Conservation (phyloP, 2,113 vertebrate species). For the Bettongia penicillata region DNA sequence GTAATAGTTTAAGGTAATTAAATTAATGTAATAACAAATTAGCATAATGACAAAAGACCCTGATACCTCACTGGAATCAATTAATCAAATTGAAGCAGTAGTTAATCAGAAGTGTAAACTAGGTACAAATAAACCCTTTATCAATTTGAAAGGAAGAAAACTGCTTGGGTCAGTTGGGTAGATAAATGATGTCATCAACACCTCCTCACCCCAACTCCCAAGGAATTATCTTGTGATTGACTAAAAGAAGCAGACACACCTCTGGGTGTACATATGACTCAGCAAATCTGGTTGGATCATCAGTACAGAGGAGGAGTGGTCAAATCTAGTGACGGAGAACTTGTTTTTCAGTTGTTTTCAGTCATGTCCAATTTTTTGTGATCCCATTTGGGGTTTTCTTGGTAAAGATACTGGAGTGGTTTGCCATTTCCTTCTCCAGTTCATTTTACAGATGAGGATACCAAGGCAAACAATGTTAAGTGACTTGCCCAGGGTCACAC, state of each 20-base stretch:
- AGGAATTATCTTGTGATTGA: not conserved
- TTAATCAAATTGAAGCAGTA: not conserved
- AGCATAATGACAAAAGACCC: not conserved
- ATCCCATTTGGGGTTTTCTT: not conserved
- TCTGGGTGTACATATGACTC: not conserved
- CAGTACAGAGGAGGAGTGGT: not conserved
- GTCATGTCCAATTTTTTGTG: not conserved
- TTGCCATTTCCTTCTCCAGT: not conserved
- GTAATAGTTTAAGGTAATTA: not conserved
- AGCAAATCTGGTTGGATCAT: not conserved
- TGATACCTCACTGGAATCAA: not conserved
- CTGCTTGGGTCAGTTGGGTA: not conserved
- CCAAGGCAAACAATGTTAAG: not conserved
- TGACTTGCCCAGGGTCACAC: not conserved
- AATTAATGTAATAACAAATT: not conserved
- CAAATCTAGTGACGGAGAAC: not conserved
- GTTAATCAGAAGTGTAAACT: not conserved
- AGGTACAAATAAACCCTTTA: not conserved
- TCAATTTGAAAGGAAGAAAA: not conserved
- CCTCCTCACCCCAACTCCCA: not conserved
- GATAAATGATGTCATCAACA: not conserved
- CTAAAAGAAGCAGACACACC: not conserved
- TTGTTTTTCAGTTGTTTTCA: not conserved
- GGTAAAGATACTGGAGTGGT: not conserved
- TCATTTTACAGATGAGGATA: not conserved